These are phyloP conservation scores for Furcifer pardalis DNA, from an alignment of 2,797 vertebrate genomes.

Conservation along the genomic window DNA sequence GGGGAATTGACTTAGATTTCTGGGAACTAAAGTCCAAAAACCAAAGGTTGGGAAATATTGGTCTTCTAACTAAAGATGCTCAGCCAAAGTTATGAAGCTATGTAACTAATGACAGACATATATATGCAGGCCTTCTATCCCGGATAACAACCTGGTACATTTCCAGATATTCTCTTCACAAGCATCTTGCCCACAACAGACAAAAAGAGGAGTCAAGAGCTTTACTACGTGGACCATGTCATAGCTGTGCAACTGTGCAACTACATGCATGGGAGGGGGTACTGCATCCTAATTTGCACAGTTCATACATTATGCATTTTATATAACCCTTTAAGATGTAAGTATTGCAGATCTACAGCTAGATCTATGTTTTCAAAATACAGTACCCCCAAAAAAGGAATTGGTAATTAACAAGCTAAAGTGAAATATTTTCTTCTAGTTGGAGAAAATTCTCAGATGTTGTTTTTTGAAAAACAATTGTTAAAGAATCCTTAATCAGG, in stretches of 20 bases:
- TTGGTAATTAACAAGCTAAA: not conserved
- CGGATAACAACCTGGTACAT: not conserved
- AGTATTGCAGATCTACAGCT: not conserved
- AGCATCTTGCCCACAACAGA: not conserved
- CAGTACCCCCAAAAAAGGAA: not conserved
- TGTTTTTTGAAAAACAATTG: not conserved
- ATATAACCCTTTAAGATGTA: no score
- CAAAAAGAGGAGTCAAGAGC: not conserved
- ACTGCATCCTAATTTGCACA: not conserved
- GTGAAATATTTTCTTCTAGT: not conserved
- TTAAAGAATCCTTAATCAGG: constrained; percentile 16
- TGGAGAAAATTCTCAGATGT: not conserved
- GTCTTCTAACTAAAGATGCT: not conserved
- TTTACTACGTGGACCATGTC: not conserved
- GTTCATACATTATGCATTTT: not conserved
- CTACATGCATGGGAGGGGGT: not conserved
- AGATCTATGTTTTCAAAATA: no score
- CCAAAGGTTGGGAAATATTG: no score
- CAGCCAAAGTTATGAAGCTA: not conserved
- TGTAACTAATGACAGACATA: not conserved
- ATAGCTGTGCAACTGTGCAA: no score
- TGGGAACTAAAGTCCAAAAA: no score
- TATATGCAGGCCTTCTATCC: not conserved
- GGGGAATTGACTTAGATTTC: no score
- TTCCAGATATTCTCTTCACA: not conserved